Evolutionary conservation across 2,797 vertebrate species (phyloP), one percentile per base, ranked within the genome.

Genomic region (Enteromius unitaeniatus): DNA sequence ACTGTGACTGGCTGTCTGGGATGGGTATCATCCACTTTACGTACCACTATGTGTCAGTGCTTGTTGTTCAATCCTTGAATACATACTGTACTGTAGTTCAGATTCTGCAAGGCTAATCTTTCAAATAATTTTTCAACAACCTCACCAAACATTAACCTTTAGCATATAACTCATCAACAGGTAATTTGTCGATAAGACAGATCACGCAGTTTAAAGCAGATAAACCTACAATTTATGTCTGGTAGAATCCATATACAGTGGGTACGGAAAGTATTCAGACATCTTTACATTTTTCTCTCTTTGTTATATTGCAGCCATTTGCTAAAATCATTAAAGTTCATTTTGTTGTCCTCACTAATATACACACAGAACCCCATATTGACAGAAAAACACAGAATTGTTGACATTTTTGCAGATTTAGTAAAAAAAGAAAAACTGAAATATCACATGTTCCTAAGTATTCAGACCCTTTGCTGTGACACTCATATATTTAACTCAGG

Each of bases 11-110:
- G 64, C 78, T 86, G 78, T 77, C 79, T 60, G n/a, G 37, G 68
- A 88, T 74, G 67, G 76, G 69, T 62, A 88, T 86, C 87, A 83
- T 87, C 85, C 81, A 51, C 40, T 70, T 79, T 40, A 53, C 82
- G 65, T 88, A 45, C 85, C 31, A 83, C 76, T 78, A 84, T 90
- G 74, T 88, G 76, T 80, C 86, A 80, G 68, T 81, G 85, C 81
- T 86, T 77, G 31, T 62, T 51, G 21, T 47, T 67, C 47, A 28
- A 26, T 69, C 79, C 31, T 21, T 64, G 9, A 23, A 28, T 69
- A 28, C 40, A 76, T 64, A n/a, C 31, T 78, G 53, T 70, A n/a
- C 47, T 19, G 28, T 68, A 51, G 2, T 23, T 26, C 19, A 72
- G 8, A 55, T 11, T 81, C 26, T 62, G 9, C 14, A 49, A 78